Evolutionary conservation across 2,113 vertebrate genomes (phyloP).

Genomic region (Balaenoptera acutorostrata): DNA sequence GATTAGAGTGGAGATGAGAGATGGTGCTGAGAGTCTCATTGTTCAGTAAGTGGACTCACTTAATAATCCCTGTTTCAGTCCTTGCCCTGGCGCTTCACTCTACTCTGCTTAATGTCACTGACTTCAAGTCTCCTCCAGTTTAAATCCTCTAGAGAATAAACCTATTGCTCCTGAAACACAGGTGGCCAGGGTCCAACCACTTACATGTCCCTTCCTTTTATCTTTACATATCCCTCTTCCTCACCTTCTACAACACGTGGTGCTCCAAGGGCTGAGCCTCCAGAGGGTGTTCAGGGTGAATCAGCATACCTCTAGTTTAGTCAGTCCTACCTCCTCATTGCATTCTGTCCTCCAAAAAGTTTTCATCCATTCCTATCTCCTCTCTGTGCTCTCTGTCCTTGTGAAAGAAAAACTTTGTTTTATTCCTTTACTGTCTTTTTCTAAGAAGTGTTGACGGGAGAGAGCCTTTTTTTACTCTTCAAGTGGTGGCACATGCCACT

Average conservation of each 20-base stretch:
- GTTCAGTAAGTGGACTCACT: background rate
- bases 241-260: background rate
- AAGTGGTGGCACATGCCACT: background rate
- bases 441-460: background rate
- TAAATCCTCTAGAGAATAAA: background rate
- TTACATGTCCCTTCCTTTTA: background rate
- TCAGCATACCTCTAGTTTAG: background rate
- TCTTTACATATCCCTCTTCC: no score
- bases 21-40: background rate
- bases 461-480: background rate
- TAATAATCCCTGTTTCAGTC: background rate
- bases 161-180: background rate
- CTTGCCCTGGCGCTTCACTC: background rate
- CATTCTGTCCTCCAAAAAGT: background rate
- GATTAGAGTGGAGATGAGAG: background rate
- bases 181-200: background rate
- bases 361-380: background rate
- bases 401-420: background rate
- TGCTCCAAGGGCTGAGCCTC: background rate
- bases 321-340: background rate
- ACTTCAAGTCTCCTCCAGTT: background rate
- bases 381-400: background rate
- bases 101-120: background rate
- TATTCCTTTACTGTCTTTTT: background rate
- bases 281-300: background rate